Evolutionary conservation across 2,797 vertebrate genomes (phyloP).

Genomic region (Gymnocypris eckloni): DNA sequence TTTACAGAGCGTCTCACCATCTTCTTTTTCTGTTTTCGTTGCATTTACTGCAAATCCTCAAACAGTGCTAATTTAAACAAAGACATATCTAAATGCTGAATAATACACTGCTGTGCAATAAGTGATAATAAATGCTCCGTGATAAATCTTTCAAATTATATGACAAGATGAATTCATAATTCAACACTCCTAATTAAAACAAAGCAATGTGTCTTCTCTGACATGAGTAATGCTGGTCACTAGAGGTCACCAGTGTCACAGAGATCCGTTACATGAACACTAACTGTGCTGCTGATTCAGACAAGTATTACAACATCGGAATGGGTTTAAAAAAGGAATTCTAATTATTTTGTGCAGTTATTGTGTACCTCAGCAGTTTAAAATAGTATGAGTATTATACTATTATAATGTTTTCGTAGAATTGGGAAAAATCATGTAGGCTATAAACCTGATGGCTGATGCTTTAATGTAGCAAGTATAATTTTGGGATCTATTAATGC

Average conservation of each 20-base stretch:
- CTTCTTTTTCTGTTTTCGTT: not conserved
- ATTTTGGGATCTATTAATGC: constrained; percentile 9
- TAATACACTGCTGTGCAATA: not conserved
- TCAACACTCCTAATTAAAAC: not conserved
- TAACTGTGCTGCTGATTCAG: not conserved
- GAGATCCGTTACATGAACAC: not conserved
- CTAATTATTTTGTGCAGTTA: not conserved
- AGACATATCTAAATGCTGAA: not conserved
- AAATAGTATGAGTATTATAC: not conserved
- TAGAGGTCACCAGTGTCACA: constrained; percentile 43
- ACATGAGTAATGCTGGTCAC: not conserved
- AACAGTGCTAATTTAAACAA: not conserved
- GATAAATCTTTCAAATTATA: not conserved
- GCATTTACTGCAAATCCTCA: not conserved
- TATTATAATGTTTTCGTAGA: not conserved
- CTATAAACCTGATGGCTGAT: constrained; percentile 51
- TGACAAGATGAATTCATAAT: not conserved
- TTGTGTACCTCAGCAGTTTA: not conserved
- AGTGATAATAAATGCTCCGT: not conserved
- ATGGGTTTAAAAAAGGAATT: not conserved
- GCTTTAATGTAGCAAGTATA: constrained; percentile 69
- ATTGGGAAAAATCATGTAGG: not conserved
- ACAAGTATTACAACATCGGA: not conserved
- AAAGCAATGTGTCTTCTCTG: not conserved
- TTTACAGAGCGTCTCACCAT: not conserved